These are phyloP conservation scores for Dexiosoma caninum DNA, from an alignment of 2,888 invertebrate genomes.

Conservation along the genomic window DNA sequence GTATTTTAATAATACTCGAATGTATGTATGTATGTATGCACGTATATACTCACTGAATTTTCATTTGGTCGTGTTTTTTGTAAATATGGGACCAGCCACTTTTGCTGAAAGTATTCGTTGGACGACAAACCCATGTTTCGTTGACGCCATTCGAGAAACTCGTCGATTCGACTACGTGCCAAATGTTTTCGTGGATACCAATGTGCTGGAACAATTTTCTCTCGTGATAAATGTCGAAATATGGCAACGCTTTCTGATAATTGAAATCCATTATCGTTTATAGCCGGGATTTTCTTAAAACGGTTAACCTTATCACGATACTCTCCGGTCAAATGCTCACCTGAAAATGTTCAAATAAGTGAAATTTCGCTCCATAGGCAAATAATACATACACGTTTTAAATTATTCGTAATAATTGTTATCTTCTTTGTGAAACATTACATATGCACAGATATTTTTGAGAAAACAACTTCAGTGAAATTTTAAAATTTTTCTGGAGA, in stretches of 20 bases:
- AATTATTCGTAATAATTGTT: too few species aligned
- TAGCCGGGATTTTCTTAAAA: slow-evolving; percentile 82
- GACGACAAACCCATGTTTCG: slow-evolving; percentile 81
- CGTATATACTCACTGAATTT: slow-evolving; percentile 75
- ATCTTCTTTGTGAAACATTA: too few species aligned
- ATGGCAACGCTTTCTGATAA: slow-evolving; percentile 85
- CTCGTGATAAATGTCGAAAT: slow-evolving; percentile 82
- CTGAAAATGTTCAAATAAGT: slow-evolving; percentile 79
- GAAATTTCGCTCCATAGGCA: too few species aligned
- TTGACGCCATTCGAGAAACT: slow-evolving; percentile 87
- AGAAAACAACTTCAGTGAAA: too few species aligned
- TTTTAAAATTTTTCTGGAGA: too few species aligned
- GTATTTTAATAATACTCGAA: background rate
- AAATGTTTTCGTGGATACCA: slow-evolving; percentile 84
- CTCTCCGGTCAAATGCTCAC: slow-evolving; percentile 82
- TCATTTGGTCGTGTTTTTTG: slow-evolving; percentile 78
- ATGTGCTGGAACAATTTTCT: slow-evolving; percentile 80
- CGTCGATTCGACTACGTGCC: slow-evolving; percentile 82
- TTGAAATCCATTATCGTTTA: slow-evolving; percentile 83
- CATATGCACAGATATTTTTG: too few species aligned
- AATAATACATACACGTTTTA: too few species aligned
- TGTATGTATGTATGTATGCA: background rate
- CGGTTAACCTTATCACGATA: slow-evolving; percentile 81
- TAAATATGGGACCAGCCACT: slow-evolving; percentile 79
- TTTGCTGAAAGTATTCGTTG: slow-evolving; percentile 81